Evolutionary conservation across 2,797 vertebrate genomes (phyloP), one percentile per base, ranked within the genome.

Genomic region (Denticeps clupeoides): DNA sequence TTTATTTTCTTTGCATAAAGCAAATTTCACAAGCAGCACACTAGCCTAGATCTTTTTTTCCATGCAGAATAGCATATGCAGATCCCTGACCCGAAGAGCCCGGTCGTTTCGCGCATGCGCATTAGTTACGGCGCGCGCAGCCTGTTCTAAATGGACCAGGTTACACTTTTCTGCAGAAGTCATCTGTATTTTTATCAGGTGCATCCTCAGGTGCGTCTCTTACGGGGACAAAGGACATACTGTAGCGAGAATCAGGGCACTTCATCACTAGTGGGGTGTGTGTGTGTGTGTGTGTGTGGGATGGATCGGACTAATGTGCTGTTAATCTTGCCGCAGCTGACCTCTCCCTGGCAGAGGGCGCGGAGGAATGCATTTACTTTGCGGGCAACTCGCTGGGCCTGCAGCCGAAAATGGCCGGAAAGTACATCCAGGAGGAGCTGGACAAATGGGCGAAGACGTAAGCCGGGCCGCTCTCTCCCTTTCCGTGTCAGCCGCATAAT

Each of bases 381-480:
- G 67, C 49, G 37, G 94, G 93, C 41, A 91, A 95, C 78, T 97
- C 93, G 1, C 70, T 93, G 1, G 93, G 94, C 1, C 86, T 98
- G 18, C 90, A 91, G 72, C 91, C 93, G 9, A 88, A 72, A 59
- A 81, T 55, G 55, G 80, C 85, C 16, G 81, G 78, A 66, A 70
- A 62, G 22, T 94, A 90, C 58, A 56, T 94, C 42, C 82, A 90
- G 13, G 91, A 94, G 68, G 91, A 97, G 53, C 65, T 98, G 63
- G 85, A 95, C 33, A 96, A 88, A 49, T 97, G 94, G 94, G 90
- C 87, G 57, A 87, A 72, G 71, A 83, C n/a, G 92, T 95, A 72
- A 54, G 88, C 77, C 67, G 12, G 11, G 19, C 22, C 24, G n/a
- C 13, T 32, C 1, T 4, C 16, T 24, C 8, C 16, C 6, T 3